Evolutionary conservation across 2,113 vertebrate genomes (phyloP), one percentile per base, ranked within the genome.

Genomic region (Anhinga anhinga): DNA sequence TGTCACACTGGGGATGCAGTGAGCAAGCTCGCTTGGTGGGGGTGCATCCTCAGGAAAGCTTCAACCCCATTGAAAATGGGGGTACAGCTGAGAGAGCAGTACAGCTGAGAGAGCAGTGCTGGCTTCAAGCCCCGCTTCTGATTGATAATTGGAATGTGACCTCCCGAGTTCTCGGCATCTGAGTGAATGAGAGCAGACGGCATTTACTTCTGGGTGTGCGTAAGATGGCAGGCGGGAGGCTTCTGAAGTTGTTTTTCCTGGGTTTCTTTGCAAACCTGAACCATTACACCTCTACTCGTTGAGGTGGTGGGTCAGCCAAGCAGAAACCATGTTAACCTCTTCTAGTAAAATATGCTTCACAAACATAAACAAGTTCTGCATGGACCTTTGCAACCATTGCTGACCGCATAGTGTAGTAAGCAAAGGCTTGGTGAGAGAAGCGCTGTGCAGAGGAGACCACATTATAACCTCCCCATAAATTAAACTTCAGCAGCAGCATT

Each of bases 1-100:
- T 8, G 26, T 30, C 0, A 0, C 1, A 1, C 17, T 26, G 12
- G 32, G 44, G 59, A 5, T 21, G 88, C 1, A 0, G 13, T 7
- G 50, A 55, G 18, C 38, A 25, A 25, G 50, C 14, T 44, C 0
- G 5, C 9, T n/a, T 0, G 0, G 21, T 40, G 42, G 50, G 27
- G 42, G 11, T 20, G 52, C 17, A 7, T 15, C 65, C 58, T 45
- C 22, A 7, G 45, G 36, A 50, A 36, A 52, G 21, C 63, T 52
- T 25, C 22, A 34, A 5, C 18, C 58, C 19, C 9, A 1, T 1
- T 7, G 22, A 10, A n/a, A 62, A 12, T 3, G 22, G 34, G 50
- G 77, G 25, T 8, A 13, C 4, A 27, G 58, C 9, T 4, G 25
- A 49, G 34, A 29, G 34, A 40, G 40, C 30, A 9, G n/a, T 1